Evolutionary conservation across 2,113 vertebrate genomes (phyloP).

Genomic region (Anoplopoma fimbria): DNA sequence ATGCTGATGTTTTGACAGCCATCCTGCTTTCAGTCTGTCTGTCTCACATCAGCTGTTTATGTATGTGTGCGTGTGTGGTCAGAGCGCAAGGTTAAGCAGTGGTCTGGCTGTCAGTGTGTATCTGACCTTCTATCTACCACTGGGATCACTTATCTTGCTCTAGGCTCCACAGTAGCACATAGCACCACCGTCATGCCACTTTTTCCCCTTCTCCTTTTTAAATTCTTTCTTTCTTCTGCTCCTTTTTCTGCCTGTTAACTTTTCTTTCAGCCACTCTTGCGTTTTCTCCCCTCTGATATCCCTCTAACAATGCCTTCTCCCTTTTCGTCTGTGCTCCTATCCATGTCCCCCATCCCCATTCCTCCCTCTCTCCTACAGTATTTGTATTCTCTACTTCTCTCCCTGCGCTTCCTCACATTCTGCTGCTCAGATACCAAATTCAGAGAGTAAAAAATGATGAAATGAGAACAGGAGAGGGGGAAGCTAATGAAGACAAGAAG

Average conservation of each 20-base stretch:
- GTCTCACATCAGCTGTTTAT: conserved; percentile 60
- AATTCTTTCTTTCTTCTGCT: conserved; percentile 8
- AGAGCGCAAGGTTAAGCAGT: conserved; percentile 60
- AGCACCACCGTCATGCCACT: conserved; percentile 40
- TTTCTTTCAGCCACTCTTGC: conserved; percentile 28
- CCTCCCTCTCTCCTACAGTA: conserved; percentile 10
- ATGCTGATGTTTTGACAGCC: conserved; percentile 80
- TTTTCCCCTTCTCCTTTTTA: conserved; percentile 14
- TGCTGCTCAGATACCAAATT: conserved; percentile 48
- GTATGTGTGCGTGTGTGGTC: conserved; percentile 30
- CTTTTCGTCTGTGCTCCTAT: neutral
- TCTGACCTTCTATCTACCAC: conserved; percentile 75
- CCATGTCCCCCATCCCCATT: conserved; percentile 24
- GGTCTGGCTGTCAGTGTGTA: conserved; percentile 67
- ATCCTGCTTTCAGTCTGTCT: conserved; percentile 66
- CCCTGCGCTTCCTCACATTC: conserved; percentile 14
- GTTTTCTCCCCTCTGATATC: conserved; percentile 43
- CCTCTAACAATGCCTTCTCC: conserved; percentile 29
- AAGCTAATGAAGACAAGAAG: conserved; percentile 71
- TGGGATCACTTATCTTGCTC: conserved; percentile 76
- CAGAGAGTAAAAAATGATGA: conserved; percentile 64
- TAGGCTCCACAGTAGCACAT: conserved; percentile 57
- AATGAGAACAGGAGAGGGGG: conserved; percentile 55
- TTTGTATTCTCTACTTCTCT: conserved; percentile 40
- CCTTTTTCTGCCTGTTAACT: conserved; percentile 34